A percentile compares a stretch with the other conserved stretches of the same genome.
phyloP scores from a whole-genome alignment of 2,113 vertebrate species.

The Salvelinus fontinalis region DNA sequence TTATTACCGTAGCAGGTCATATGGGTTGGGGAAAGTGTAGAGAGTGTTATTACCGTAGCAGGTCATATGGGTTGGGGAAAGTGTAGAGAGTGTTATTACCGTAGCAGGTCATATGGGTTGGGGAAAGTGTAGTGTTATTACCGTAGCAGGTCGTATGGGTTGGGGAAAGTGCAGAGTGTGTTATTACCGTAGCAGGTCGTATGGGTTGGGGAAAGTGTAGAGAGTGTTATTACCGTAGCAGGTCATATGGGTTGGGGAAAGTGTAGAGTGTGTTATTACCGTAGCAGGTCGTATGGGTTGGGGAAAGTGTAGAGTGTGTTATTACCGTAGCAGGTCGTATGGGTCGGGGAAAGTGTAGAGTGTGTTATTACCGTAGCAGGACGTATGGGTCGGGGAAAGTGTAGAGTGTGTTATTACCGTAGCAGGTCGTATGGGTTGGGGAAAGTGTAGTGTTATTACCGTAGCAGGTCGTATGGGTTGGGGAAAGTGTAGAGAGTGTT shows the following conservation, averaged over 20 bases:
- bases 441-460: constrained; percentile 78
- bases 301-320: constrained; percentile 71
- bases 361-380: constrained; percentile 85
- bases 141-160: constrained; percentile 92
- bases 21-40: constrained; percentile 82
- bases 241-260: constrained; percentile 89
- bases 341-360: constrained; percentile 80
- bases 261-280: constrained; percentile 67
- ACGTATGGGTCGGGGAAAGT: constrained; percentile 88
- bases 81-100: constrained; percentile 67
- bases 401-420: constrained; percentile 71
- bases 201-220: constrained; percentile 82
- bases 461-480: constrained; percentile 90
- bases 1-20: constrained; percentile 90
- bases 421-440: constrained; percentile 92
- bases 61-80: constrained; percentile 89
- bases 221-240: constrained; percentile 83
- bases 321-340: constrained; percentile 92
- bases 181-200: constrained; percentile 90
- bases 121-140: constrained; percentile 77
- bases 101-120: constrained; percentile 90
- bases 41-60: constrained; percentile 84
- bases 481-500: constrained; percentile 70
- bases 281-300: constrained; percentile 90
- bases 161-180: constrained; percentile 75